phyloP scores from a whole-genome alignment of 2,888 invertebrate genomes.

The Watsonalla cultraria region DNA sequence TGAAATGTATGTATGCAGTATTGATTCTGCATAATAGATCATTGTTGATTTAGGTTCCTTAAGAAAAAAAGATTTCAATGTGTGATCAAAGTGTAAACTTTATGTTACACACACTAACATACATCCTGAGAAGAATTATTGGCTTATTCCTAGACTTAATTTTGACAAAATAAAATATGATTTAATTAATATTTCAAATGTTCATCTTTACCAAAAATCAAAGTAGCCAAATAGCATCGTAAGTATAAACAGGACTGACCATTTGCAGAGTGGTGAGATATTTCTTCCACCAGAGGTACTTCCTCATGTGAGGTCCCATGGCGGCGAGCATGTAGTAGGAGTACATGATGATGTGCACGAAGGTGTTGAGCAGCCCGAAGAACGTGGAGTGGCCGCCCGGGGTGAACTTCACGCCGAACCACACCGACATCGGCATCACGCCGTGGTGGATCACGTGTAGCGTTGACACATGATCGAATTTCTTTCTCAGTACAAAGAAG shows the following conservation, averaged over 20 bases:
- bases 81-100: too few species aligned
- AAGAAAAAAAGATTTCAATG: too few species aligned
- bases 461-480: slow-evolving; percentile 94
- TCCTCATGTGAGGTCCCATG: slow-evolving; percentile 90
- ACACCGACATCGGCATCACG: slow-evolving; percentile 98
- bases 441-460: slow-evolving; percentile 98
- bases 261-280: slow-evolving; percentile 95
- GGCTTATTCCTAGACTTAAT: too few species aligned
- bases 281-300: slow-evolving; percentile 97
- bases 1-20: too few species aligned
- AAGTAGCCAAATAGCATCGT: too few species aligned
- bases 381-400: slow-evolving; percentile 98
- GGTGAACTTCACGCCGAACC: slow-evolving; percentile 98
- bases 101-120: too few species aligned
- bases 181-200: too few species aligned
- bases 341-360: slow-evolving; percentile 99
- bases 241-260: slow-evolving; percentile 68
- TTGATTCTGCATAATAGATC: too few species aligned
- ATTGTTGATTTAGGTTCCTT: too few species aligned
- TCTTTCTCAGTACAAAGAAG: slow-evolving; percentile 97
- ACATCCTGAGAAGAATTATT: too few species aligned
- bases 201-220: too few species aligned
- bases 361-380: slow-evolving; percentile 95
- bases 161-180: too few species aligned
- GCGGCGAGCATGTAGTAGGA: slow-evolving; percentile 95